Base-by-base conservation (phyloP, 2,888 invertebrate genomes). In the Agelastica alni region DNA sequence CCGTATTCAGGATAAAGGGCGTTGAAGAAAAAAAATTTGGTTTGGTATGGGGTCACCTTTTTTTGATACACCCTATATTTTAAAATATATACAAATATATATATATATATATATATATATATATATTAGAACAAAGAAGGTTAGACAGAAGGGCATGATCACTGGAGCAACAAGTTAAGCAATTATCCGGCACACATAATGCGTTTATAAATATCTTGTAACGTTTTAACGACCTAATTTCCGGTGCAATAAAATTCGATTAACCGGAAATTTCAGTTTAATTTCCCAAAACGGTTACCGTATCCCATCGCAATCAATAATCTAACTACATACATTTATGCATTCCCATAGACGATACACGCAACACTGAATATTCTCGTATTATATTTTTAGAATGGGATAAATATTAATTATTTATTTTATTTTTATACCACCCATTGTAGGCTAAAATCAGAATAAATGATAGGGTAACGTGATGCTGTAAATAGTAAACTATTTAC, bases 221-320 rank as follows among this genome's bases (percentile, higher is more conserved):
- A 62, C 59, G 60, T 61, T 64, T 58, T 26, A 48, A 52, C 49
- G 45, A 62, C 51, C 63, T 67, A 70, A 70, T 70, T 70, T 70
- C 68, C 69, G 66, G 70, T 65, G 60, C 57, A 64, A 68, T 69
- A 70, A 71, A n/a, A 69, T 70, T 68, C 64, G 64, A 66, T 66
- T 67, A 56, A 65, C 68, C 70, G 70, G 72, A 70, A 68, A 70
- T 70, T 67, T 67, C 67, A 66, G 65, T 69, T 70, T 70, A 70
- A 70, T 68, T 68, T 66, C 64, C 60, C 65, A 63, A 67, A 68
- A 62, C 64, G 61, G 59, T 62, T 62, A 62, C 10, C 60, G 63
- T 62, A 63, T 64, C 61, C 64, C 62, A 67, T 63, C 53, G 64
- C 60, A 61, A 51, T 56, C 31, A 56, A 53, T 41, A 34, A 54